Evolutionary conservation across 2,113 vertebrate species (phyloP), one percentile per base, ranked within the genome.

Genomic region (Pan paniscus): DNA sequence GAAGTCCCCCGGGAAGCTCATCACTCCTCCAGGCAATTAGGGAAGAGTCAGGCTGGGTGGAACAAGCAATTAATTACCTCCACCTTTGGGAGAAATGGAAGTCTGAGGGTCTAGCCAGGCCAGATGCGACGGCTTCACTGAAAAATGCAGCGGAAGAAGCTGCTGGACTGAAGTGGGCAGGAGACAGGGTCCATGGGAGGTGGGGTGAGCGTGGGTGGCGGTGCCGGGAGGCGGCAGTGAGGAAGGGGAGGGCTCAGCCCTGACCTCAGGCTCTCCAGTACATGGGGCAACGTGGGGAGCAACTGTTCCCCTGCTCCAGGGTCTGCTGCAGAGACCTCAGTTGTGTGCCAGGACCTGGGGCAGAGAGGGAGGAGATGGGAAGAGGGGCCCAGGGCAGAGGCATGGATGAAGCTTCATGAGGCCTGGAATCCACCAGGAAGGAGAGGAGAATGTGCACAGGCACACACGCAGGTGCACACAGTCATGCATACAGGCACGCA

Each of bases 51-150:
- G 46, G 2, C 68, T 95, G 40, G 50, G 30, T 64, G 27, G 90
- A 97, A 92, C 6, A 96, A 95, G 81, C 64, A 48, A 94, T 84
- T 90, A 96, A 92, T 96, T 97, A 76, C 72, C 91, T 89, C 35
- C 40, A 2, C 73, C 82, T 79, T 59, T 46, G 57, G 78, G 97
- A 61, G 46, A 70, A 97, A 96, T 92, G 87, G 78, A 95, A 97
- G 95, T 22, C 18, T 12, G 43, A 57, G 27, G 87, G 93, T 57
- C 16, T 50, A 90, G 43, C 38, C 50, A 81, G 40, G 91, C 93
- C 27, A 91, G 43, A 27, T 10, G 48, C n/a, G 50, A 61, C 32
- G 75, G 46, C 87, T 68, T 61, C 25, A 57, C 6, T 2, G 38
- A 35, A 75, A 70, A 83, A 93, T 67, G 11, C 57, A 96, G 8